These are phyloP conservation scores for Rhynchopsitta pachyrhyncha DNA, from an alignment of 2,113 vertebrate species.

Conservation along the genomic window DNA sequence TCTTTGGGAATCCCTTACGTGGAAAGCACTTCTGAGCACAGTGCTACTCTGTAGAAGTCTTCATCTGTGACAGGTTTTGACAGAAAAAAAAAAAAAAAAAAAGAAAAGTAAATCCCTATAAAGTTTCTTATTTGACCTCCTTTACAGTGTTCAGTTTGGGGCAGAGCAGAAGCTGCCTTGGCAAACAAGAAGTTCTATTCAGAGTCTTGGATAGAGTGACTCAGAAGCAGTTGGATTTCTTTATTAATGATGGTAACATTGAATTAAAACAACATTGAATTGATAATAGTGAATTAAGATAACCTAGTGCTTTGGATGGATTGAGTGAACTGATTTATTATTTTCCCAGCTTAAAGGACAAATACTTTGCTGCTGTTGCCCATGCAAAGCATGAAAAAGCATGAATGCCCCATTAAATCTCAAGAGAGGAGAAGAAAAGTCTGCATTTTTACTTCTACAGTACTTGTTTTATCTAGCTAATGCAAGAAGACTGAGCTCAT, in stretches of 20 bases:
- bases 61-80: not conserved
- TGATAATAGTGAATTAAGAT: not conserved
- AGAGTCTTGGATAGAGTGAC: not conserved
- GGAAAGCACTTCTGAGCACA: not conserved
- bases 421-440: not conserved
- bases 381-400: not conserved
- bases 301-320: not conserved
- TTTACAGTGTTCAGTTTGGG: not conserved
- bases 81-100: not conserved
- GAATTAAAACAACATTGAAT: not conserved
- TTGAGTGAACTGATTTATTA: not conserved
- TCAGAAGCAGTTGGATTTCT: not conserved
- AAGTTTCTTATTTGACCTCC: not conserved
- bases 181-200: not conserved
- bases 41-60: not conserved
- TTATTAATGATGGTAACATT: not conserved
- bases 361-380: not conserved
- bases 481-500: not conserved
- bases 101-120: no score
- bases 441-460: not conserved
- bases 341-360: not conserved
- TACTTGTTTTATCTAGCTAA: not conserved
- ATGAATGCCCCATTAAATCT: not conserved
- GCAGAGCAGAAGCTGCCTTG: not conserved
- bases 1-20: not conserved